These are phyloP conservation scores for Aplocera efformata DNA, from an alignment of 2,888 invertebrate genomes.

Conservation along the genomic window DNA sequence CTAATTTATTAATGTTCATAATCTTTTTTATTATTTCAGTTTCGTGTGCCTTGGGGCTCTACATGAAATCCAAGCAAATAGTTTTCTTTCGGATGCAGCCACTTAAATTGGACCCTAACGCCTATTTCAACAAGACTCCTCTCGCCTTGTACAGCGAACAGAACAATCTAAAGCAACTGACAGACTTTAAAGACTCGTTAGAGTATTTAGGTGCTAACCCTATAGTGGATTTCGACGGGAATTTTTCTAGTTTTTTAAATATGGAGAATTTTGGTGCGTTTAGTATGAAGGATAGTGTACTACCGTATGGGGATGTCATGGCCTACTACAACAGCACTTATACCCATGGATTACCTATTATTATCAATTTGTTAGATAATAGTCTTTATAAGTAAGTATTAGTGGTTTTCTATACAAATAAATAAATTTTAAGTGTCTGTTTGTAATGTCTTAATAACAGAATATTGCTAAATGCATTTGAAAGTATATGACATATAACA, in stretches of 20 bases:
- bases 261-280: constrained; percentile 85
- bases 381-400: constrained; percentile 83
- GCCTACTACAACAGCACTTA: constrained; percentile 89
- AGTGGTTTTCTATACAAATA: too few relatives aligned
- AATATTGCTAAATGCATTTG: too few relatives aligned
- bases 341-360: constrained; percentile 88
- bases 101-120: constrained; percentile 81
- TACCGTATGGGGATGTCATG: constrained; percentile 79
- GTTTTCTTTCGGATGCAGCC: constrained; percentile 83
- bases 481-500: too few relatives aligned
- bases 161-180: constrained; percentile 53
- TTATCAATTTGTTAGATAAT: constrained; percentile 86
- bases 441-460: too few relatives aligned
- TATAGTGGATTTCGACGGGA: constrained; percentile 82
- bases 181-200: constrained; percentile 56
- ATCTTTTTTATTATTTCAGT: constrained; percentile 42
- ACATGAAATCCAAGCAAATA: constrained; percentile 82
- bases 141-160: constrained; percentile 83
- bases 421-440: too few relatives aligned
- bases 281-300: constrained; percentile 78
- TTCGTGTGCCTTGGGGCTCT: constrained; percentile 85
- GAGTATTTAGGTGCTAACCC: constrained; percentile 62
- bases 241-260: constrained; percentile 82
- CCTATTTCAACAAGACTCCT: constrained; percentile 80
- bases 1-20: neutral